Percentiles rank a stretch among this genome's conserved stretches.
Conservation (phyloP, 2,113 vertebrate species). For the Colistium nudipinnis region DNA sequence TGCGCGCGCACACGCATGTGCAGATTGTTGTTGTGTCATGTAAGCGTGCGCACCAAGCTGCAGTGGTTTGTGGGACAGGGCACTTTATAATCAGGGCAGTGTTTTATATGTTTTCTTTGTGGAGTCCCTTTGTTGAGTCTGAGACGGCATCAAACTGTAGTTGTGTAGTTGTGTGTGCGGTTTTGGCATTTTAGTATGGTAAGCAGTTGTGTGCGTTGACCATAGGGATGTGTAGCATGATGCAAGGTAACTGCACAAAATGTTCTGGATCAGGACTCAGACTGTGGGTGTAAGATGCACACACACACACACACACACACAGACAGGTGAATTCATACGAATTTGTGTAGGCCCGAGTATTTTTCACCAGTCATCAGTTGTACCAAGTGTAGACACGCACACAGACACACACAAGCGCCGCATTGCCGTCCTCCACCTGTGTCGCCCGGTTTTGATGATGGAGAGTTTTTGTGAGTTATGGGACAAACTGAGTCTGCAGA, state of each 20-base stretch:
- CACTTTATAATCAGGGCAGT: slow-evolving; percentile 18
- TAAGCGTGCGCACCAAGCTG: slow-evolving; percentile 29
- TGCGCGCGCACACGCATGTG: neutral
- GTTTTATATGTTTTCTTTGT: slow-evolving; percentile 10
- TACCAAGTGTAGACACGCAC: neutral
- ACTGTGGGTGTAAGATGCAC: neutral
- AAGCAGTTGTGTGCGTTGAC: neutral
- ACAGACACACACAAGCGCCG: neutral
- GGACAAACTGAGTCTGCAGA: too few species aligned
- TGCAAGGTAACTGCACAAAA: neutral
- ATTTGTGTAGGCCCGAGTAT: slow-evolving; percentile 4
- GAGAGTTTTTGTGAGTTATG: too few species aligned
- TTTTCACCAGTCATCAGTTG: slow-evolving; percentile 20
- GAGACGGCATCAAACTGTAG: neutral
- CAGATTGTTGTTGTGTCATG: slow-evolving; percentile 25
- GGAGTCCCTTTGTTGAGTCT: neutral
- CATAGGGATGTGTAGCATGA: neutral
- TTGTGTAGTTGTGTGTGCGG: neutral
- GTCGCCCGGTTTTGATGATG: too few species aligned
- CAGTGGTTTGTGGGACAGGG: slow-evolving; percentile 50
- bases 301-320: neutral
- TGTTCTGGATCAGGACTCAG: slow-evolving; percentile 1
- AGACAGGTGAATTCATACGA: neutral
- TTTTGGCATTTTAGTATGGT: neutral
- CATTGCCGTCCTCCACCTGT: slow-evolving; percentile 37